Percentiles rank a stretch among this genome's conserved stretches.
phyloP scores from a whole-genome alignment of 2,888 invertebrate genomes.

The Hoplodrina ambigua region DNA sequence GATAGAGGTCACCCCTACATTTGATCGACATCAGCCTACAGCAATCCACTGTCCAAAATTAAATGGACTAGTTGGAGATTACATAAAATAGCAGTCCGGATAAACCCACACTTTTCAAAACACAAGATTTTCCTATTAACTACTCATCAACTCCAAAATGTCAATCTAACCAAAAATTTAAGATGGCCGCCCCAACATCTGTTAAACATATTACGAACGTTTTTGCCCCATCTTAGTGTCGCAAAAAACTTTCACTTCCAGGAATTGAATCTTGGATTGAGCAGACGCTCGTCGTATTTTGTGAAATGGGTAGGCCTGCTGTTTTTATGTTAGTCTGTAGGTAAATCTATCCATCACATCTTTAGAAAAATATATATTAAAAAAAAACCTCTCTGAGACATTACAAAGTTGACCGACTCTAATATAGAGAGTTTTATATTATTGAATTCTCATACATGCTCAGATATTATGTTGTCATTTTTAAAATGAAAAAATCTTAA shows the following conservation, averaged over 20 bases:
- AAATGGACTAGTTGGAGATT: too few species aligned
- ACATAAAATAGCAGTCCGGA: too few species aligned
- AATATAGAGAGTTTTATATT: too few species aligned
- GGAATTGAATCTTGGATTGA: slow-evolving; percentile 68
- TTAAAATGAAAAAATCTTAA: too few species aligned
- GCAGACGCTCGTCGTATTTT: slow-evolving; percentile 35
- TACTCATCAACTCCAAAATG: slow-evolving; percentile 36
- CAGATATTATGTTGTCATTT: too few species aligned
- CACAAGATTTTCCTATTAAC: slow-evolving; percentile 12
- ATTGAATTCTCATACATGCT: too few species aligned
- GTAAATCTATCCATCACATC: background rate
- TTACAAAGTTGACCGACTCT: background rate
- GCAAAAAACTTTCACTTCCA: slow-evolving; percentile 78
- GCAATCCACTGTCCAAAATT: too few species aligned
- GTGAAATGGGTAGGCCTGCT: slow-evolving; percentile 5
- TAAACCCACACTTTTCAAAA: background rate
- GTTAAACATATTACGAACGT: slow-evolving; percentile 58
- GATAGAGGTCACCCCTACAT: too few species aligned
- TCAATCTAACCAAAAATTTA: slow-evolving; percentile 50
- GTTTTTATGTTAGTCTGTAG: slow-evolving; percentile 24
- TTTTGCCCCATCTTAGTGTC: slow-evolving; percentile 49
- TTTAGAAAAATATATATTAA: background rate
- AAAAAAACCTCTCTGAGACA: background rate
- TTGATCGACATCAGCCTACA: too few species aligned
- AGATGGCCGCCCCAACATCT: slow-evolving; percentile 59